Evolutionary conservation across 2,113 vertebrate genomes (phyloP).

Genomic region (Beaufortia kweichowensis): DNA sequence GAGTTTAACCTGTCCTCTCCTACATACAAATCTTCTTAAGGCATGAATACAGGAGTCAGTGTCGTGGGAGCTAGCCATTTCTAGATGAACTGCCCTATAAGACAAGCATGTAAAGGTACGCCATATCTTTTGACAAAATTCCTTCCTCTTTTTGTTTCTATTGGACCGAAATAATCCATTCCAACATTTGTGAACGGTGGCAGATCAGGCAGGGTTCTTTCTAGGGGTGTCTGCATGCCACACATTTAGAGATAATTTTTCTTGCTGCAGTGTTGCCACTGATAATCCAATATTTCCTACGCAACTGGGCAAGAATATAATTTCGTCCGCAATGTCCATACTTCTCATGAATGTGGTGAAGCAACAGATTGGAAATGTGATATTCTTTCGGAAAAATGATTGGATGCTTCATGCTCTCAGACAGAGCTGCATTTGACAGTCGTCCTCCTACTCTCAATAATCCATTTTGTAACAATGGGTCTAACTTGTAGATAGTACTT

Average conservation of each 20-base stretch:
- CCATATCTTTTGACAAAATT: slow-evolving; percentile 18
- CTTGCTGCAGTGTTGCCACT: neutral
- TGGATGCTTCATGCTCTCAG: neutral
- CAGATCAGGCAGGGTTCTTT: slow-evolving; percentile 1
- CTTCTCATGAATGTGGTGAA: slow-evolving; percentile 13
- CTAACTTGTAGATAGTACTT: slow-evolving; percentile 11
- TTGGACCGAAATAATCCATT: slow-evolving; percentile 18
- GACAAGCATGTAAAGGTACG: slow-evolving; percentile 26
- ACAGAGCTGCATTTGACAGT: slow-evolving; percentile 1
- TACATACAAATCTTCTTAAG: slow-evolving; percentile 22
- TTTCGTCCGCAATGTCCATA: slow-evolving; percentile 32
- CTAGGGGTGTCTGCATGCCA: neutral
- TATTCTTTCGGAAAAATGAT: slow-evolving; percentile 26
- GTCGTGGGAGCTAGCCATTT: slow-evolving; percentile 3
- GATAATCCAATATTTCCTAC: neutral
- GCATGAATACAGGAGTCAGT: slow-evolving; percentile 33
- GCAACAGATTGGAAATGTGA: slow-evolving; percentile 10
- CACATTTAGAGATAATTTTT: neutral
- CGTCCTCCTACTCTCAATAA: slow-evolving; percentile 15
- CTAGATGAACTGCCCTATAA: slow-evolving; percentile 29
- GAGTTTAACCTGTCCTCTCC: slow-evolving; percentile 19
- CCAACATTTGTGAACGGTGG: slow-evolving; percentile 22
- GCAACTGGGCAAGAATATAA: neutral
- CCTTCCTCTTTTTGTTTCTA: neutral
- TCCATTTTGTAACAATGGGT: slow-evolving; percentile 18